Conservation (phyloP, 1,140 invertebrate genomes). For the Heliconius hewitsoni region DNA sequence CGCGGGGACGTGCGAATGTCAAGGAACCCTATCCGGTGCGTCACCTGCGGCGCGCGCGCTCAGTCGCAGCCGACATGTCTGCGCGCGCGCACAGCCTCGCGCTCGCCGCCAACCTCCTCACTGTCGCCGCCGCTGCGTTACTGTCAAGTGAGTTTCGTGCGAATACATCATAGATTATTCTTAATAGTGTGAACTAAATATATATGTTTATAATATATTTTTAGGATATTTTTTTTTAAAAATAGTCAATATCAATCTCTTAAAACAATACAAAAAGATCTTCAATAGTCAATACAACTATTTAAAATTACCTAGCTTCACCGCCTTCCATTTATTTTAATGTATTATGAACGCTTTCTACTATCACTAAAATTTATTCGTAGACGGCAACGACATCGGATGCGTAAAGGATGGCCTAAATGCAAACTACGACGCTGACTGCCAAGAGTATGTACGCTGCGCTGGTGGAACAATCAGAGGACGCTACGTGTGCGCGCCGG, state of each 20-base stretch:
- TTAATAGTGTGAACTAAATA: constrained; percentile 52
- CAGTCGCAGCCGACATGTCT: constrained; percentile 74
- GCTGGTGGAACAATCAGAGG: constrained; percentile 50
- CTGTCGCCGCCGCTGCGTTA: constrained; percentile 22
- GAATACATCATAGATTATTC: neutral
- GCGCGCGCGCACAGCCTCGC: constrained; percentile 45
- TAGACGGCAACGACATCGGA: constrained; percentile 55
- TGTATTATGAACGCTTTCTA: neutral
- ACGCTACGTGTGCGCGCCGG: constrained; percentile 61
- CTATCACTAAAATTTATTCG: neutral
- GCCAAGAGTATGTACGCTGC: constrained; percentile 67
- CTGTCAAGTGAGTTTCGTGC: constrained; percentile 51
- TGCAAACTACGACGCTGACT: constrained; percentile 66
- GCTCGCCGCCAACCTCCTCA: constrained; percentile 23
- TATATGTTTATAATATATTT: neutral
- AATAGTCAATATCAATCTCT: no score
- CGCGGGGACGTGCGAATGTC: constrained; percentile 74
- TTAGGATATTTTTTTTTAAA: no score
- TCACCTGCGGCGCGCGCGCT: constrained; percentile 34
- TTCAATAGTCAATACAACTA: neutral
- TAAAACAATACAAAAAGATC: neutral
- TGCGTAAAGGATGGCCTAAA: constrained; percentile 66
- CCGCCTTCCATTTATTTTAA: neutral
- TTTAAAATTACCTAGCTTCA: neutral
- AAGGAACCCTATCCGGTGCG: constrained; percentile 67